phyloP scores from a whole-genome alignment of 2,888 invertebrate species.

The Drosophila paramelanica region DNA sequence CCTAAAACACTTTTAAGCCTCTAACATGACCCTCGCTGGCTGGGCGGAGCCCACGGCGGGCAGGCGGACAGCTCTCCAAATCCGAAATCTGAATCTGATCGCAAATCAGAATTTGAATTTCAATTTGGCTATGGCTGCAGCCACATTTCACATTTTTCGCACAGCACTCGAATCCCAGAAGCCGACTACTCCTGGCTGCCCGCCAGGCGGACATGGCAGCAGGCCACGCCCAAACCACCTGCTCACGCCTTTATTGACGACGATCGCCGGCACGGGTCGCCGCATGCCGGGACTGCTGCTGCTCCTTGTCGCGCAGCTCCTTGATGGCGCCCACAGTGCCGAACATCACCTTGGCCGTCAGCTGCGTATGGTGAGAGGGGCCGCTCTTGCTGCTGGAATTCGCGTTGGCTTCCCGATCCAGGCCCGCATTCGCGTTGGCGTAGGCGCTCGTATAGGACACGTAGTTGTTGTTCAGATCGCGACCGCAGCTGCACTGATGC shows the following conservation, averaged over 20 bases:
- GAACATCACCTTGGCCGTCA: constrained; percentile 91
- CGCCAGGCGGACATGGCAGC: constrained; percentile 16
- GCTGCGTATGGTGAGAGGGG: constrained; percentile 85
- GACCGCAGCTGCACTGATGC: constrained; percentile 85
- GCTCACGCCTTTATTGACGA: constrained; percentile 62
- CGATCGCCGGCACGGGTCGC: constrained; percentile 83
- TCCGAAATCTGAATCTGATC: not conserved
- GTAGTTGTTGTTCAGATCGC: constrained; percentile 85
- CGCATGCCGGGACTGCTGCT: constrained; percentile 87
- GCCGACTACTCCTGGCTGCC: constrained; percentile 10
- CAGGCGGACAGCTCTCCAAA: constrained; percentile 18
- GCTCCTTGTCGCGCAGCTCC: constrained; percentile 90
- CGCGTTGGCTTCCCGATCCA: constrained; percentile 82
- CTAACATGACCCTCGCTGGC: constrained; percentile 54
- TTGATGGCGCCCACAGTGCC: constrained; percentile 90
- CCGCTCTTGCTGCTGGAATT: constrained; percentile 56
- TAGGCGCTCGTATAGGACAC: constrained; percentile 85
- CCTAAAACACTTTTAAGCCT: constrained; percentile 69
- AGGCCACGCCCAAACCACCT: constrained; percentile 20
- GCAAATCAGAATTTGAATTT: not conserved
- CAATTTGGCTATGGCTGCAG: constrained; percentile 1
- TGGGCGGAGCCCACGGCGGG: constrained; percentile 10
- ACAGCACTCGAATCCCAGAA: constrained; percentile 35
- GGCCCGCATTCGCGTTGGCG: constrained; percentile 82
- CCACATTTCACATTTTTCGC: constrained; percentile 18